Conservation (phyloP, 2,797 vertebrate genomes). For the Lutjanus campechanus region DNA sequence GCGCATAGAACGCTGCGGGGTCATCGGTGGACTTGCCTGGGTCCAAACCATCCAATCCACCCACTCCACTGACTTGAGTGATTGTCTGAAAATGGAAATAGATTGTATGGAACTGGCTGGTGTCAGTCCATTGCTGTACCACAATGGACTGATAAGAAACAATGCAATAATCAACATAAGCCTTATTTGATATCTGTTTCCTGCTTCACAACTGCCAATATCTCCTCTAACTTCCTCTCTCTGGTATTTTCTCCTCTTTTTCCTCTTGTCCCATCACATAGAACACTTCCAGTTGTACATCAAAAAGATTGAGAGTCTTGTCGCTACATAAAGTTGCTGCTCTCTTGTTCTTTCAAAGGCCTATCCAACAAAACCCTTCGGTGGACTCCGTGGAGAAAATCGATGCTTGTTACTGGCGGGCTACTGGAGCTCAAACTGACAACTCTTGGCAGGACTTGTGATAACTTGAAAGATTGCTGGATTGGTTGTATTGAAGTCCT, state of each 20-base stretch:
- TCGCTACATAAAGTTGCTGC: constrained; percentile 30
- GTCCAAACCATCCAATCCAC: no score
- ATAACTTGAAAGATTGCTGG: constrained; percentile 34
- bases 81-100: no score
- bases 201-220: not conserved
- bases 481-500: constrained; percentile 22
- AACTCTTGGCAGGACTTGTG: constrained; percentile 45
- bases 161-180: not conserved
- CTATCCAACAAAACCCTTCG: constrained; percentile 17
- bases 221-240: not conserved
- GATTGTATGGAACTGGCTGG: no score
- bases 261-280: constrained; percentile 42
- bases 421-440: constrained; percentile 50
- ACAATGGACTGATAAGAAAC: constrained; percentile 28
- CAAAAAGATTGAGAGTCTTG: constrained; percentile 21
- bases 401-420: constrained; percentile 51
- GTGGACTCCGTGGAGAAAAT: constrained; percentile 51
- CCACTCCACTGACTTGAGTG: no score
- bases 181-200: constrained; percentile 2
- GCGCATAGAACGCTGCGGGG: not conserved
- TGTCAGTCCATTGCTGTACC: no score
- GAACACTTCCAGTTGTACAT: constrained; percentile 17
- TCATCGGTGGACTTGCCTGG: not conserved
- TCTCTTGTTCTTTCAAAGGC: constrained; percentile 42
- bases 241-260: constrained; percentile 22